These are phyloP conservation scores for Cantharis rustica DNA, from an alignment of 2,888 invertebrate species.

Conservation along the genomic window DNA sequence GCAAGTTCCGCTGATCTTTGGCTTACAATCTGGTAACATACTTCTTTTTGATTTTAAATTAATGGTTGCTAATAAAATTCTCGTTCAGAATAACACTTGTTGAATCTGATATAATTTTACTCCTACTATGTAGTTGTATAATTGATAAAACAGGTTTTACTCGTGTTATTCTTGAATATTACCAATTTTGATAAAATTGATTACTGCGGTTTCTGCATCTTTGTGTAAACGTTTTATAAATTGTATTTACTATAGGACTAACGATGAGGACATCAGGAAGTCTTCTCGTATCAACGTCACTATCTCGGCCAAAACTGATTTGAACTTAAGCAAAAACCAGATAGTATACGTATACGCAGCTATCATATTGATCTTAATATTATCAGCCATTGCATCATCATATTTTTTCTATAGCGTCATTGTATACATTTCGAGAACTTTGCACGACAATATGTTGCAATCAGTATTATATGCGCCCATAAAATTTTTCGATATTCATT, in stretches of 20 bases:
- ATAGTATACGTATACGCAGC: background rate
- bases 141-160: no score
- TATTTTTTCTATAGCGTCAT: slow-evolving; percentile 60
- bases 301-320: no score
- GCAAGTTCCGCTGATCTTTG: slow-evolving; percentile 35
- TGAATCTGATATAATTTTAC: no score
- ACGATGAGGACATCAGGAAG: background rate
- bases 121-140: no score
- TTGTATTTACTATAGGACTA: background rate
- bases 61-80: no score
- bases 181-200: no score
- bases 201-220: no score
- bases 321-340: no score
- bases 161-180: no score
- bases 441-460: slow-evolving; percentile 84
- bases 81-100: no score
- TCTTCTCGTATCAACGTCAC: background rate
- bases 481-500: slow-evolving; percentile 85
- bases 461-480: slow-evolving; percentile 77
- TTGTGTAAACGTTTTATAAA: background rate
- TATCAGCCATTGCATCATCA: slow-evolving; percentile 59
- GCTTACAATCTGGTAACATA: slow-evolving; percentile 19
- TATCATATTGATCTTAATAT: background rate
- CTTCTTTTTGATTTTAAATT: no score
- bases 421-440: slow-evolving; percentile 73